Evolutionary conservation across 2,113 vertebrate species (phyloP).

Genomic region (Pterocles burchelli): DNA sequence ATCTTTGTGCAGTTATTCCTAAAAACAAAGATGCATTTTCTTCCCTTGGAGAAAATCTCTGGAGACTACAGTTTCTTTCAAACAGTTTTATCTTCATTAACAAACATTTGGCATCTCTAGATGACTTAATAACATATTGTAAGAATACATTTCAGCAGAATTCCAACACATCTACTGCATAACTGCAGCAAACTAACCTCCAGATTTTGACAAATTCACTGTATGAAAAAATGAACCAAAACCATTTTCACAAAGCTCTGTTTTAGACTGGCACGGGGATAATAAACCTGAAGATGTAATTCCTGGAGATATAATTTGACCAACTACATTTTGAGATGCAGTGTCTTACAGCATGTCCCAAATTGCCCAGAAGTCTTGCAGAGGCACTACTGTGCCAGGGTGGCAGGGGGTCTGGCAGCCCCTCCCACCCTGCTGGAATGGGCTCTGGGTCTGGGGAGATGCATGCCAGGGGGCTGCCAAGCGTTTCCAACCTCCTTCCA

Average conservation of each 20-base stretch:
- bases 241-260: background rate
- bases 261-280: background rate
- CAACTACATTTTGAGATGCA: background rate
- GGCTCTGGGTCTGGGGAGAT: background rate
- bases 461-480: accelerated
- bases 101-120: conserved; percentile 15
- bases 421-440: accelerated
- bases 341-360: background rate
- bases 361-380: background rate
- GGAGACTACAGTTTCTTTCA: background rate
- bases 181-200: background rate
- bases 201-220: background rate
- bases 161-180: background rate
- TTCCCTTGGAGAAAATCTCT: background rate
- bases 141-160: conserved; percentile 7
- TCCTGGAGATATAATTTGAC: background rate
- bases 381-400: background rate
- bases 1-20: background rate
- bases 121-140: background rate
- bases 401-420: background rate
- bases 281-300: background rate
- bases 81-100: background rate
- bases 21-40: background rate
- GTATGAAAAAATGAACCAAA: background rate
- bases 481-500: background rate